Evolutionary conservation across 35 echinoderm and acorn worm genomes (phyloP).

Genomic region (Holothuria glaberrima): DNA sequence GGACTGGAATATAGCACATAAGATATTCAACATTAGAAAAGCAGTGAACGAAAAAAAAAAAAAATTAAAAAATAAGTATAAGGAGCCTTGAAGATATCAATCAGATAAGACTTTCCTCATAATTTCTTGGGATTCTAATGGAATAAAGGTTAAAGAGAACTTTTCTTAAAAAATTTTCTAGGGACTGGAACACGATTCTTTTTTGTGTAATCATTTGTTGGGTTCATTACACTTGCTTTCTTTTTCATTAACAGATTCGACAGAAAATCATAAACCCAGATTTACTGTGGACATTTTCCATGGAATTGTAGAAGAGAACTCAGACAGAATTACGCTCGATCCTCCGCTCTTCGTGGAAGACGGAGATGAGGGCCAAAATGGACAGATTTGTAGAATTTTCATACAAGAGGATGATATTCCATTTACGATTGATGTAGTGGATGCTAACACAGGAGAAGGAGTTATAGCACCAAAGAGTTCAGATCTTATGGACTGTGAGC

Average conservation of each 20-base stretch:
- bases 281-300: conserved; percentile 50
- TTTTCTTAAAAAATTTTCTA: background rate
- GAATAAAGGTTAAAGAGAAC: background rate
- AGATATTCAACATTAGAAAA: too few relatives aligned
- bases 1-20: too few relatives aligned
- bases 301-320: conserved; percentile 50
- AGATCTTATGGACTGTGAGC: conserved; percentile 79
- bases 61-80: background rate
- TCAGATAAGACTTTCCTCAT: background rate
- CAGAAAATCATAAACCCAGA: conserved; percentile 23
- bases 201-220: background rate
- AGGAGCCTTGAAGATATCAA: background rate
- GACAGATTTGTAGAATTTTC: conserved; percentile 63
- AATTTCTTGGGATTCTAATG: too few relatives aligned
- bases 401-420: conserved; percentile 73
- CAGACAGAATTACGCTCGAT: conserved; percentile 28
- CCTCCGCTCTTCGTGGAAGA: conserved; percentile 38
- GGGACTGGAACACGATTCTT: background rate
- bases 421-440: conserved; percentile 65
- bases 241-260: conserved; percentile 13
- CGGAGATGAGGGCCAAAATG: conserved; percentile 46
- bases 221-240: background rate
- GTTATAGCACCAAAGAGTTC: conserved; percentile 46
- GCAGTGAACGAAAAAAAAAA: too few relatives aligned
- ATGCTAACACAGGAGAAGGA: conserved; percentile 48